A percentile compares a stretch with the other conserved stretches of the same genome.
phyloP scores from a whole-genome alignment of 1,140 invertebrate species.

The Probaryconus sp. region DNA sequence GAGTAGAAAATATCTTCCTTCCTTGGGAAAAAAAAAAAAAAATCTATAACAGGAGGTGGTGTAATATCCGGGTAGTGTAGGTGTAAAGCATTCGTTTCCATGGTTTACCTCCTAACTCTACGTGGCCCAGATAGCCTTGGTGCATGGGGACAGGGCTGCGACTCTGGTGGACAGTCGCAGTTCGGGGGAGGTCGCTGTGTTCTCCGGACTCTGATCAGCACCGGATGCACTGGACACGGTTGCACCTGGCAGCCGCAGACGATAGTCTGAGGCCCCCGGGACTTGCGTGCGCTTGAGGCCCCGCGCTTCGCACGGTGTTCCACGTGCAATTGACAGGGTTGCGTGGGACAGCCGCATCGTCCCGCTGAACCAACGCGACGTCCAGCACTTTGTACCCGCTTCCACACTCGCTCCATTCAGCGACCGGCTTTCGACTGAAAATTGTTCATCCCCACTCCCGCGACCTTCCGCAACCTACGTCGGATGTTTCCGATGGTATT shows the following conservation, averaged over 20 bases:
- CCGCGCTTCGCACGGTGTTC: constrained; percentile 69
- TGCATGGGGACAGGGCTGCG: constrained; percentile 70
- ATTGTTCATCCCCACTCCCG: constrained; percentile 51
- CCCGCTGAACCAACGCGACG: constrained; percentile 68
- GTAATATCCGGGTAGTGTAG: too few species aligned
- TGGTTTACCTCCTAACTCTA: constrained; percentile 71
- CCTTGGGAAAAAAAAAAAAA: too few species aligned
- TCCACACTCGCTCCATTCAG: constrained; percentile 81
- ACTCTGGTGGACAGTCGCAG: constrained; percentile 73
- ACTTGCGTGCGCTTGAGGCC: constrained; percentile 61
- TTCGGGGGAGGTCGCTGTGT: constrained; percentile 65
- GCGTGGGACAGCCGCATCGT: constrained; percentile 70
- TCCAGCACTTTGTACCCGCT: constrained; percentile 74
- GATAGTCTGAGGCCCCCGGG: constrained; percentile 73
- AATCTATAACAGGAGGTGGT: too few species aligned
- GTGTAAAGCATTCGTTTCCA: too few species aligned
- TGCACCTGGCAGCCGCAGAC: constrained; percentile 75
- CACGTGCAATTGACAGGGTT: constrained; percentile 76
- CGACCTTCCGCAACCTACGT: constrained; percentile 50
- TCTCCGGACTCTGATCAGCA: constrained; percentile 73
- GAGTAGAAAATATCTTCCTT: too few species aligned
- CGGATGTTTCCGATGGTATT: constrained; percentile 37
- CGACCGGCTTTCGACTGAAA: constrained; percentile 82
- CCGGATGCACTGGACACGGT: constrained; percentile 75
- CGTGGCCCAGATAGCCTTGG: constrained; percentile 62